These are phyloP conservation scores for Cheilosia impressa DNA, from an alignment of 2,888 invertebrate genomes.

Conservation along the genomic window DNA sequence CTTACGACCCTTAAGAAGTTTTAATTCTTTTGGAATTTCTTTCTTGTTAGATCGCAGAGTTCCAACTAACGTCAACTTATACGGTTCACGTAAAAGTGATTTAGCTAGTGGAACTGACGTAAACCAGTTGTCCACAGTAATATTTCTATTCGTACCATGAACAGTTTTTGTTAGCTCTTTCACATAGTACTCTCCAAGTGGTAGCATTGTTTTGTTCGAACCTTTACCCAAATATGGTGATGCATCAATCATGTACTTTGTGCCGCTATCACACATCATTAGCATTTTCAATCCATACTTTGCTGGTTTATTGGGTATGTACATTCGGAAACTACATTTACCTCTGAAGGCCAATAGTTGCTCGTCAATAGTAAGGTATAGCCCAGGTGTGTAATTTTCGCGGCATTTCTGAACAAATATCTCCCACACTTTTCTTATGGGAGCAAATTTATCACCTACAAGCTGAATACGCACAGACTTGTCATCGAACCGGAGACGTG, in stretches of 20 bases:
- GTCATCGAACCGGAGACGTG: too few species aligned
- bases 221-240: slow-evolving; percentile 57
- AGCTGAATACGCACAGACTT: slow-evolving; percentile 6
- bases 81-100: slow-evolving; percentile 77
- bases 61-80: slow-evolving; percentile 67
- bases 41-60: slow-evolving; percentile 79
- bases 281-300: slow-evolving; percentile 58
- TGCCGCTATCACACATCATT: slow-evolving; percentile 57
- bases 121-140: slow-evolving; percentile 80
- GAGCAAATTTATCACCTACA: slow-evolving; percentile 16
- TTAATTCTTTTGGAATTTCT: slow-evolving; percentile 77
- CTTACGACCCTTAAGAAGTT: background rate
- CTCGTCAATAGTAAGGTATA: too few species aligned
- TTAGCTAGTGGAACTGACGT: slow-evolving; percentile 79
- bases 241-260: slow-evolving; percentile 65
- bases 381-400: slow-evolving; percentile 15
- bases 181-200: slow-evolving; percentile 58
- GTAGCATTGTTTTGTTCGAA: slow-evolving; percentile 37
- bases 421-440: slow-evolving; percentile 30
- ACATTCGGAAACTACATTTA: slow-evolving; percentile 50
- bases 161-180: slow-evolving; percentile 63
- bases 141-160: slow-evolving; percentile 47
- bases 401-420: slow-evolving; percentile 39
- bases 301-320: slow-evolving; percentile 46
- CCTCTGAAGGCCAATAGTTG: slow-evolving; percentile 30